Percentiles rank a stretch among this genome's conserved stretches.
Evolutionary conservation across 2,113 vertebrate genomes (phyloP).

Genomic region (Limnothrissa miodon): DNA sequence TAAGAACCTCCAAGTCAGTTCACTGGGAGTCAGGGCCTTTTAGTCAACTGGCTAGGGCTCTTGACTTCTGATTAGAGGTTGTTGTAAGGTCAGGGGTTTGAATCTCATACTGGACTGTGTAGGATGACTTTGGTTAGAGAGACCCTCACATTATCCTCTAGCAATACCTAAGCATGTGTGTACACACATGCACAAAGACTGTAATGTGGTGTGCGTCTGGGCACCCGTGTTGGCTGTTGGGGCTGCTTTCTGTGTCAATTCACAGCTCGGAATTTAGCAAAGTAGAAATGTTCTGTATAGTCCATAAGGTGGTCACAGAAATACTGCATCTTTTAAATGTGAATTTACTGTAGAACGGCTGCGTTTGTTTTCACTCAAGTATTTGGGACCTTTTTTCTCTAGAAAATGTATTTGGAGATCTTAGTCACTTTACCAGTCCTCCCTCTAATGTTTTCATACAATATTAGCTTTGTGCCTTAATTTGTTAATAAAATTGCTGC

Average conservation of each 20-base stretch:
- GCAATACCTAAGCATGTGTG: no score
- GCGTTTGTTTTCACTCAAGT: background rate
- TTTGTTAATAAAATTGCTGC: constrained; percentile 6
- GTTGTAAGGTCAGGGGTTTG: no score
- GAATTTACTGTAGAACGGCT: background rate
- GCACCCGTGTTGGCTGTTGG: background rate
- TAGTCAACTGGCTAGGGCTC: no score
- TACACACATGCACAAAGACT: background rate
- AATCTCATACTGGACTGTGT: no score
- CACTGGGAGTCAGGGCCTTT: no score
- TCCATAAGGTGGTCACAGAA: background rate
- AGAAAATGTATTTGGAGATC: background rate
- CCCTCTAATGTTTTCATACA: background rate
- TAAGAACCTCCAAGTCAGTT: no score
- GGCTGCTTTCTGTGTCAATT: background rate
- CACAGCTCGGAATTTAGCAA: background rate
- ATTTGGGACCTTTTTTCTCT: background rate
- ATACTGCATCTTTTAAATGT: background rate
- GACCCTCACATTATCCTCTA: no score
- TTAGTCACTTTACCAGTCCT: background rate
- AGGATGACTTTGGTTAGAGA: background rate
- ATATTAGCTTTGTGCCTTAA: constrained; percentile 33
- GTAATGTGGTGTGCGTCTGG: background rate
- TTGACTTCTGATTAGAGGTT: no score
- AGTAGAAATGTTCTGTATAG: background rate